These are phyloP conservation scores for Molossus molossus DNA, from an alignment of 2,797 vertebrate genomes.

Conservation along the genomic window DNA sequence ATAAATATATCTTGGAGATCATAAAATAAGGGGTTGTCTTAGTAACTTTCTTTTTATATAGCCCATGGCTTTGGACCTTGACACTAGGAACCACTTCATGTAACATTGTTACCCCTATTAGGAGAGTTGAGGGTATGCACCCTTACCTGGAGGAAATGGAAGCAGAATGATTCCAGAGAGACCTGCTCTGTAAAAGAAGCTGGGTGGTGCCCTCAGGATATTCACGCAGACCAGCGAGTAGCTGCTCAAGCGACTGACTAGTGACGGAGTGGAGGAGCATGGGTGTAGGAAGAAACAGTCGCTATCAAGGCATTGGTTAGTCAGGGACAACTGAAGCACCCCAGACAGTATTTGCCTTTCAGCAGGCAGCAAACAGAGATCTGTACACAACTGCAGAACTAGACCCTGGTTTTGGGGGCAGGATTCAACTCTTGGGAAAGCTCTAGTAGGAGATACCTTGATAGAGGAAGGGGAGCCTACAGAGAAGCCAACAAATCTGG, in stretches of 20 bases:
- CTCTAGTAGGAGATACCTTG: not conserved
- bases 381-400: not conserved
- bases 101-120: not conserved
- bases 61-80: not conserved
- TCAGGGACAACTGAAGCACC: not conserved
- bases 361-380: not conserved
- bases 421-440: not conserved
- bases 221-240: not conserved
- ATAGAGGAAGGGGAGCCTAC: not conserved
- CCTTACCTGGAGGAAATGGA: not conserved
- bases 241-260: not conserved
- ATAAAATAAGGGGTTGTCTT: not conserved
- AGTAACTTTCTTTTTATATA: not conserved
- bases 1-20: constrained; percentile 25
- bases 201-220: not conserved
- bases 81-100: not conserved
- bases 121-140: not conserved
- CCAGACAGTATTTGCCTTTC: not conserved
- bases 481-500: not conserved
- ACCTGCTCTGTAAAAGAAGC: not conserved
- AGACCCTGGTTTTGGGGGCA: not conserved
- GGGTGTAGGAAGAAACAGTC: not conserved
- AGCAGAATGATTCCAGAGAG: not conserved
- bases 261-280: not conserved
- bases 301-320: not conserved